Evolutionary conservation across 2,888 invertebrate species (phyloP).

Genomic region (Neoscelio sp.): DNA sequence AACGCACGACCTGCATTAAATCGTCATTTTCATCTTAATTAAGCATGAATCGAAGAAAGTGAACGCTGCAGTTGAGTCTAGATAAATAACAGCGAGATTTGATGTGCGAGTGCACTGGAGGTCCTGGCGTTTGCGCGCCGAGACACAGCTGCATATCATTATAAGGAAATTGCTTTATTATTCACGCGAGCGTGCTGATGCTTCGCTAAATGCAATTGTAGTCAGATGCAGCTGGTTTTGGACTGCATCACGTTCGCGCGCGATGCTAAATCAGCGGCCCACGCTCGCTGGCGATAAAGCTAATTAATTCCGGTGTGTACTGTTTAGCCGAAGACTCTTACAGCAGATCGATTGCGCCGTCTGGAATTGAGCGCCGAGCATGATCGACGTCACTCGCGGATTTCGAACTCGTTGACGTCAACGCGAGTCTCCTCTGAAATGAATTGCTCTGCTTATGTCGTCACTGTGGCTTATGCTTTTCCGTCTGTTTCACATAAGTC

Average conservation of each 20-base stretch:
- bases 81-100: neutral
- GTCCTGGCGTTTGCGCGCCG: conserved; percentile 11
- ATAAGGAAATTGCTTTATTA: conserved; percentile 59
- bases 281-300: conserved; percentile 48
- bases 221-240: conserved; percentile 60
- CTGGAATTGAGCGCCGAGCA: conserved; percentile 36
- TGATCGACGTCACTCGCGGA: conserved; percentile 31
- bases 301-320: conserved; percentile 48
- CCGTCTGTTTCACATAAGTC: conserved; percentile 10
- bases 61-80: neutral
- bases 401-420: conserved; percentile 23
- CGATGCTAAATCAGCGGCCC: conserved; percentile 44
- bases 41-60: neutral
- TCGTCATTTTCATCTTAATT: neutral
- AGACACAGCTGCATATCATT: conserved; percentile 37
- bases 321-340: conserved; percentile 40
- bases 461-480: conserved; percentile 19
- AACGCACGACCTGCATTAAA: too few relatives aligned
- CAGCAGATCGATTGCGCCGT: conserved; percentile 38
- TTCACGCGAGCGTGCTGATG: conserved; percentile 33
- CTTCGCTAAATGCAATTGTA: conserved; percentile 40
- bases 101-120: neutral
- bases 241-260: conserved; percentile 54
- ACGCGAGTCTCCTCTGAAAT: neutral
- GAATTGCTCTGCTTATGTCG: conserved; percentile 25